Conservation (phyloP, 2,113 vertebrate species). For the Hippocampus barbouri region DNA sequence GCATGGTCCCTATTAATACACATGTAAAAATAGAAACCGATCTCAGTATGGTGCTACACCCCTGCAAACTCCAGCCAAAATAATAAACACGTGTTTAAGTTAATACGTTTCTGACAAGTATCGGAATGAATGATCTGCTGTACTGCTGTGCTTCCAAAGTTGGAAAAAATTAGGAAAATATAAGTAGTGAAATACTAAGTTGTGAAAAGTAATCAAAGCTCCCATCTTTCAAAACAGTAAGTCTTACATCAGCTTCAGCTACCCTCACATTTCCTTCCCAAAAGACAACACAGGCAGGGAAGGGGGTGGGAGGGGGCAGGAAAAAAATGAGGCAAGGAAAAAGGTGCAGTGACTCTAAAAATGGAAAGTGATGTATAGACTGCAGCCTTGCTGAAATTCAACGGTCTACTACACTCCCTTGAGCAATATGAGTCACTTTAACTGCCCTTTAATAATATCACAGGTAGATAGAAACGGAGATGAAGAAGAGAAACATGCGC, state of each 20-base stretch:
- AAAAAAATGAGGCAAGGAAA: constrained; percentile 14
- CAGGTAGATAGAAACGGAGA: constrained; percentile 27
- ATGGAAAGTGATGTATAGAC: constrained; percentile 50
- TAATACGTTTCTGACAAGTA: neutral
- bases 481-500: constrained; percentile 9
- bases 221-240: constrained; percentile 30
- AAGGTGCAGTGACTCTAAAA: constrained; percentile 28
- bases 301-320: constrained; percentile 1
- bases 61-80: neutral
- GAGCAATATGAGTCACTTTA: constrained; percentile 34
- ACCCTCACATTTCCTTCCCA: constrained; percentile 32
- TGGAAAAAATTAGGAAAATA: neutral
- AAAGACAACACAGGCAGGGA: constrained; percentile 21
- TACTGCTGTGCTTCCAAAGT: neutral
- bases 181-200: neutral
- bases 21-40: neutral
- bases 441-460: constrained; percentile 43
- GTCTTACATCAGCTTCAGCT: constrained; percentile 54
- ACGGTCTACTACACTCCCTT: constrained; percentile 38
- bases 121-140: neutral
- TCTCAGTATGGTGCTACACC: neutral
- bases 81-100: neutral
- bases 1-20: neutral
- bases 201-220: constrained; percentile 20
- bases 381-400: constrained; percentile 43